Percentiles rank a stretch among this genome's conserved stretches.
Evolutionary conservation across 2,888 invertebrate species (phyloP).

Genomic region (Loripinus fragilis): DNA sequence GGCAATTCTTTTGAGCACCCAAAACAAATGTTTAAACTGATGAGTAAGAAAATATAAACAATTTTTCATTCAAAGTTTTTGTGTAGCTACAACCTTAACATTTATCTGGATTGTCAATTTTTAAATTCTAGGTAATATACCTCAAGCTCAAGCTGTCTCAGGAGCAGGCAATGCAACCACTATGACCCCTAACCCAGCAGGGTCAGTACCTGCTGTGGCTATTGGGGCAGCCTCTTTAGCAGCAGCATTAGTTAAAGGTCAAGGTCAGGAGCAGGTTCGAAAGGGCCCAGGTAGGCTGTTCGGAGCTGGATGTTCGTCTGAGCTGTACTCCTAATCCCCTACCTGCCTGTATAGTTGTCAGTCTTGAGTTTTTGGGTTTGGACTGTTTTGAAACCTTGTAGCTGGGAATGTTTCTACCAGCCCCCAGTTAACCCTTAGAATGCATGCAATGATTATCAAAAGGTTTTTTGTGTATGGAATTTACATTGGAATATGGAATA

Average conservation of each 20-base stretch:
- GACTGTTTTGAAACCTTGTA: background rate
- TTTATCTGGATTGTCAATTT: too few relatives aligned
- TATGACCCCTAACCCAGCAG: conserved; percentile 47
- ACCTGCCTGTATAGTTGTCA: conserved; percentile 17
- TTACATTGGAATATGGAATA: too few relatives aligned
- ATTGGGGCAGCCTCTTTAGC: conserved; percentile 54
- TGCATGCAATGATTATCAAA: too few relatives aligned
- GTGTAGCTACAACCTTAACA: too few relatives aligned
- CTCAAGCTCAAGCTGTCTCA: conserved; percentile 37
- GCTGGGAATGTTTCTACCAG: background rate
- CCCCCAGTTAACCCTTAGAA: too few relatives aligned
- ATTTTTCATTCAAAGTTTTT: too few relatives aligned
- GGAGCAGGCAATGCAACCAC: conserved; percentile 55
- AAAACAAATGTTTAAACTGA: too few relatives aligned
- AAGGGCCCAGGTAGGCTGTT: conserved; percentile 43
- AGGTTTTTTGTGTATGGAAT: too few relatives aligned
- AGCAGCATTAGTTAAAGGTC: conserved; percentile 54
- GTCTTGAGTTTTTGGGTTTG: background rate
- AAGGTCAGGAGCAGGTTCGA: conserved; percentile 30
- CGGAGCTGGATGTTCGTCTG: background rate
- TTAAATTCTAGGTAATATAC: conserved; percentile 19
- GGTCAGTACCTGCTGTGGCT: conserved; percentile 50
- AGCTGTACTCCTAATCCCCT: conserved; percentile 5
- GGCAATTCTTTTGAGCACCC: too few relatives aligned
- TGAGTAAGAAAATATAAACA: too few relatives aligned